phyloP scores from a whole-genome alignment of 2,113 vertebrate genomes.

The Cottus gobio region DNA sequence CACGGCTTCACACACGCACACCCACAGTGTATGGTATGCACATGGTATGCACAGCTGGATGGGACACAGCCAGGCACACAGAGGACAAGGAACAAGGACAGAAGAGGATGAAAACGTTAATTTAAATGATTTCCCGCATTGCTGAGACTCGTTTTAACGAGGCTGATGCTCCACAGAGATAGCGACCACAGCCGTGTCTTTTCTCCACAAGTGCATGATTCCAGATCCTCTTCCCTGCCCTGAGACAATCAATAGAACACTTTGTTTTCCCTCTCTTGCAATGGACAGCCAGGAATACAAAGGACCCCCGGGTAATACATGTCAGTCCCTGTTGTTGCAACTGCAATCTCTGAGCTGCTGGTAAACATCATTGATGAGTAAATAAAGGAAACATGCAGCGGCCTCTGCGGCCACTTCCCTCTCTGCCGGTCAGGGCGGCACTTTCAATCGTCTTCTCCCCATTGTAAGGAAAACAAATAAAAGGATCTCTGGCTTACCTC shows the following conservation, averaged over 20 bases:
- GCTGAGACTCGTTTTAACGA: conserved; percentile 23
- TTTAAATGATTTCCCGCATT: conserved; percentile 38
- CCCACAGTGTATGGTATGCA: background rate
- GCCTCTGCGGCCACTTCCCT: conserved; percentile 4
- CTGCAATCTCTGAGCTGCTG: conserved; percentile 66
- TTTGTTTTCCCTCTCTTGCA: conserved; percentile 33
- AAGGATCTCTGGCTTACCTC: background rate
- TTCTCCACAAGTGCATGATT: conserved; percentile 41
- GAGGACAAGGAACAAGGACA: conserved; percentile 18
- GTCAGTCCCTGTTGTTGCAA: conserved; percentile 54
- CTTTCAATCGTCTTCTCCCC: conserved; percentile 48
- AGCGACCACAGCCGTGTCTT: conserved; percentile 40
- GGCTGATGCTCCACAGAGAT: conserved; percentile 48
- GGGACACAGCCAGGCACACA: background rate
- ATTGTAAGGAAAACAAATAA: conserved; percentile 16
- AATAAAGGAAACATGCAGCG: conserved; percentile 67
- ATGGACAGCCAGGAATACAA: conserved; percentile 68
- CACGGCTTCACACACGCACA: too few species aligned
- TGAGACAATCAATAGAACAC: conserved; percentile 71
- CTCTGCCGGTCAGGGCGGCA: conserved; percentile 22
- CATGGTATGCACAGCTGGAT: conserved; percentile 24
- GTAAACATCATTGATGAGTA: conserved; percentile 71
- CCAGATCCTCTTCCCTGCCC: conserved; percentile 50
- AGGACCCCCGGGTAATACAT: conserved; percentile 68
- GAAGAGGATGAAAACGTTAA: conserved; percentile 17